Percentiles rank a stretch among this genome's conserved stretches.
Conservation (phyloP, 2,888 invertebrate genomes). For the Hirtodrosophila histrioides region DNA sequence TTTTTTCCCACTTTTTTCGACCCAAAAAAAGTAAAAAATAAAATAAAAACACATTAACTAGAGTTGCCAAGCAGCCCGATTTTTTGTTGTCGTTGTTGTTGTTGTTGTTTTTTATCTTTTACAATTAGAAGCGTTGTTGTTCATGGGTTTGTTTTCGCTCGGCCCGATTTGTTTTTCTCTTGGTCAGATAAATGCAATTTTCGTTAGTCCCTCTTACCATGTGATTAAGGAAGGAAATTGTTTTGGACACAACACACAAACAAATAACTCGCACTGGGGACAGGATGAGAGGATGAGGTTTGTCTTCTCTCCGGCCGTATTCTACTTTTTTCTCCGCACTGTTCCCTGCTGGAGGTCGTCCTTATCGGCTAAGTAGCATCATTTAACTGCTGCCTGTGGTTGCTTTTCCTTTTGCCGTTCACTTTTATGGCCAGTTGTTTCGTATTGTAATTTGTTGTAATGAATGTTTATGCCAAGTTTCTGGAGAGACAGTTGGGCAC, state of each 20-base stretch:
- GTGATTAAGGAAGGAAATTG: constrained; percentile 84
- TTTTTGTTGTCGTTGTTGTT: too few species aligned
- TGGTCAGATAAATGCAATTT: constrained; percentile 76
- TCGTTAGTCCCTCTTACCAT: constrained; percentile 64
- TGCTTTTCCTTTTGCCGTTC: constrained; percentile 40
- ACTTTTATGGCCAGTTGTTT: constrained; percentile 41
- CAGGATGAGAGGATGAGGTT: background rate
- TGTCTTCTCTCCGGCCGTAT: constrained; percentile 28
- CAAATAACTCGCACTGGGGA: constrained; percentile 54
- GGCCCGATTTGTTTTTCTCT: constrained; percentile 55
- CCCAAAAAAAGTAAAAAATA: constrained; percentile 16
- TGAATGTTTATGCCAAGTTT: constrained; percentile 54
- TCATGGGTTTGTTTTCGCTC: constrained; percentile 59
- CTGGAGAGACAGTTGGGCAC: constrained; percentile 19
- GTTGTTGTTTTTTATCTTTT: constrained; percentile 60
- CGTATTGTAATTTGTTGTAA: constrained; percentile 62
- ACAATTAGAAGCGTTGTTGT: constrained; percentile 68
- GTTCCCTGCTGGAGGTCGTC: constrained; percentile 42
- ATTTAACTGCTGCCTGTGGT: constrained; percentile 75
- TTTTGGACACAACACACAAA: constrained; percentile 79
- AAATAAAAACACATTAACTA: constrained; percentile 55
- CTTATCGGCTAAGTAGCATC: constrained; percentile 77
- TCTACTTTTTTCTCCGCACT: constrained; percentile 5
- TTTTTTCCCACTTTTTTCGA: constrained; percentile 26
- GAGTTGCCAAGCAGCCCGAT: constrained; percentile 59